Evolutionary conservation across 2,797 vertebrate genomes (phyloP), one percentile per base, ranked within the genome.

Genomic region (Mormyrops attenuatus): DNA sequence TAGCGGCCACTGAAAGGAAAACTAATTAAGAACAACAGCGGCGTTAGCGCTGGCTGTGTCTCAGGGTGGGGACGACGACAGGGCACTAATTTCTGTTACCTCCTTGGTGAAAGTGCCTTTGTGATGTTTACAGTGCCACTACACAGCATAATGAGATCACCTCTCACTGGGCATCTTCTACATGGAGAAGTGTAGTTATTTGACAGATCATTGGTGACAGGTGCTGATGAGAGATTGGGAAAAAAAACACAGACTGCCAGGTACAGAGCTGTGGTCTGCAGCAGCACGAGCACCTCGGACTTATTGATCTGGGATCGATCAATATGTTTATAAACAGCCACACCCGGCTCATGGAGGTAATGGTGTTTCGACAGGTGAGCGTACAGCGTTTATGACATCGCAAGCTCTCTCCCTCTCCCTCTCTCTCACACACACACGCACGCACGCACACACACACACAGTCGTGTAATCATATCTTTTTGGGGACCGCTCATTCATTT

Each of bases 11-110:
- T 49, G 89, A 44, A 52, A 60, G 73, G 53, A 57, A 87, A 89
- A 47, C 84, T 87, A 60, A 89, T 77, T 87, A 82, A 89, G 87
- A 69, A 34, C 11, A 69, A 69, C 26, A 69, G 11, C 11, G 30
- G 66, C 11, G 69, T 60, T 69, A 20, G 9, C 6, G 63, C 20
- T 53, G 11, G 20, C 84, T 85, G 84, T 11, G n/a, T 13, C 3
- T 41, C 1, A 20, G 63, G 41, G 20, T 11, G 85, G 17, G 52
- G 88, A 66, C 80, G 38, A 89, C 84, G 90, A 90, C 90, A 85
- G 90, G 92, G 88, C 89, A 92, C 90, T 80, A 90, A 86, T 88
- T 92, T 90, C 90, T 89, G 91, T 91, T 91, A 91, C 90, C 90
- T 87, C 90, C 60, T 60, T 26, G 85, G 88, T 91, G 88, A 77